phyloP scores from a whole-genome alignment of 2,888 invertebrate species.

The Acleris cristana region DNA sequence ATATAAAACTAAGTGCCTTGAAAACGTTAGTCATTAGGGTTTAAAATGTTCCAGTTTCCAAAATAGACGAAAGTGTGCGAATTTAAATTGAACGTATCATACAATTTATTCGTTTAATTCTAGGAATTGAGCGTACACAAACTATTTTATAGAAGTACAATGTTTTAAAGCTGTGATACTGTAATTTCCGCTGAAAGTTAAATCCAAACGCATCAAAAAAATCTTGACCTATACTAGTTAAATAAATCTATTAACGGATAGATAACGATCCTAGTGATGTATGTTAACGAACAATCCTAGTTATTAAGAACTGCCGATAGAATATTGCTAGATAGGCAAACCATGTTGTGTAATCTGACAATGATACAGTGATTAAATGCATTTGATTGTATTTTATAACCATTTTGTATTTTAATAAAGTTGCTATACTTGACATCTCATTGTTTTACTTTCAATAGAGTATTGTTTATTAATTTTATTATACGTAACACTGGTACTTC shows the following conservation, averaged over 20 bases:
- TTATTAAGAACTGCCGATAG: slow-evolving; percentile 32
- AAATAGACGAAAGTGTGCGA: slow-evolving; percentile 43
- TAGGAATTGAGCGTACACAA: slow-evolving; percentile 5
- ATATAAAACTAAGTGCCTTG: slow-evolving; percentile 81
- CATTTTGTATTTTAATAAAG: slow-evolving; percentile 84
- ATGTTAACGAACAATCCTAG: slow-evolving; percentile 22
- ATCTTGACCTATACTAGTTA: slow-evolving; percentile 1
- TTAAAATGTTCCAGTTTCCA: slow-evolving; percentile 66
- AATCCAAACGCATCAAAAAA: slow-evolving; percentile 2
- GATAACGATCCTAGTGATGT: slow-evolving; percentile 32
- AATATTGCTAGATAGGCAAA: slow-evolving; percentile 49
- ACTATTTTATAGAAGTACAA: slow-evolving; percentile 18
- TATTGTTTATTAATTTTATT: slow-evolving; percentile 22
- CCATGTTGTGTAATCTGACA: slow-evolving; percentile 54
- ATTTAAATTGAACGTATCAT: slow-evolving; percentile 4
- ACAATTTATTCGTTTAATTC: slow-evolving; percentile 1
- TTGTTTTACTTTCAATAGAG: slow-evolving; percentile 59
- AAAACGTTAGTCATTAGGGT: slow-evolving; percentile 80
- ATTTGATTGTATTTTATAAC: slow-evolving; percentile 84
- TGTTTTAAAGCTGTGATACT: slow-evolving; percentile 26
- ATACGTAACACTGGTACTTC: slow-evolving; percentile 14
- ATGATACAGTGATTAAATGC: slow-evolving; percentile 79
- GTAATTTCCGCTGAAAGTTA: slow-evolving; percentile 14
- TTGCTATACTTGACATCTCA: slow-evolving; percentile 77
- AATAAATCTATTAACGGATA: slow-evolving; percentile 26